Evolutionary conservation across 2,797 vertebrate species (phyloP).

Genomic region (Peromyscus nudipes): DNA sequence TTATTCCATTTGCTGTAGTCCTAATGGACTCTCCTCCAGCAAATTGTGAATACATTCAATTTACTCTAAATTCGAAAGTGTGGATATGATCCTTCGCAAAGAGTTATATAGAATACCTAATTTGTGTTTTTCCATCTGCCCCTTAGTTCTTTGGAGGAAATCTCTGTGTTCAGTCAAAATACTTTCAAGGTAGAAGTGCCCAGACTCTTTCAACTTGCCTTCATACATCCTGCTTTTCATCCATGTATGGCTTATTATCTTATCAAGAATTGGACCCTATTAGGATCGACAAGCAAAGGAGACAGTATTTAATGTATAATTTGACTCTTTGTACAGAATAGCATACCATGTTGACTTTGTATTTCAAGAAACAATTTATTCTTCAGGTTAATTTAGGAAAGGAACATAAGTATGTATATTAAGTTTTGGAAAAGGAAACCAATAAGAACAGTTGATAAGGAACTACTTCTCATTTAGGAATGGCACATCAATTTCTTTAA

Average conservation of each 20-base stretch:
- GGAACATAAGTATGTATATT: background rate
- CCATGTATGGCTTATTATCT: background rate
- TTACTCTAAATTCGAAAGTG: background rate
- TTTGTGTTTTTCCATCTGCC: background rate
- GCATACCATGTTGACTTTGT: background rate
- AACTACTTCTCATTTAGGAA: background rate
- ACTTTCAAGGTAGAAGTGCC: background rate
- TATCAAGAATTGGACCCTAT: background rate
- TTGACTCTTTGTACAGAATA: background rate
- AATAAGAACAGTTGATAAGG: background rate
- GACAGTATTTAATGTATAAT: background rate
- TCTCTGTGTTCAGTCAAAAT: background rate
- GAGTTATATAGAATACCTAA: background rate
- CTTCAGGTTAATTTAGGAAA: background rate
- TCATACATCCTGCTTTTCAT: background rate
- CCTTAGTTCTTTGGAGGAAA: background rate
- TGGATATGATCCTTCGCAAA: background rate
- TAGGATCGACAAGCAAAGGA: background rate
- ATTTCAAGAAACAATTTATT: background rate
- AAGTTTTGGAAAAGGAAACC: background rate
- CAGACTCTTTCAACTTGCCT: background rate
- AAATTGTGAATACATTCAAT: conserved; percentile 20
- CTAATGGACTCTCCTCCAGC: background rate
- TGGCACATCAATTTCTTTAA: background rate
- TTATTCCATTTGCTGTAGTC: background rate